These are phyloP conservation scores for Protodeltote pygarga DNA, from an alignment of 2,888 invertebrate species.

Conservation along the genomic window DNA sequence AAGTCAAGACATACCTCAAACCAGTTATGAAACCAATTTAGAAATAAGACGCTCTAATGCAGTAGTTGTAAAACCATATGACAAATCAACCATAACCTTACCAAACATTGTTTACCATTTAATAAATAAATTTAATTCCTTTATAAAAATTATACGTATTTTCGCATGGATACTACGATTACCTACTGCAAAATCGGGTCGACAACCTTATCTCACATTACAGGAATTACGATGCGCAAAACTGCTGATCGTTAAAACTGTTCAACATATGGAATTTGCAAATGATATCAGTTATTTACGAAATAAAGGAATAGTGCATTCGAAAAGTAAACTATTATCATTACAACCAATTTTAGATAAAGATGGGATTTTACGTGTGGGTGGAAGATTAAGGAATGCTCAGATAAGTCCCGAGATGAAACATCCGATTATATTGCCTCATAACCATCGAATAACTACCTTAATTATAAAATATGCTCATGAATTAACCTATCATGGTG, in stretches of 20 bases:
- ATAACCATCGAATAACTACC: neutral
- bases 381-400: neutral
- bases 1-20: neutral
- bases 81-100: no score
- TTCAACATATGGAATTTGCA: neutral
- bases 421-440: neutral
- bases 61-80: neutral
- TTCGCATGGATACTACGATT: conserved; percentile 1
- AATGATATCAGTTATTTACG: neutral
- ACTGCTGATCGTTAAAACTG: neutral
- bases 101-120: no score
- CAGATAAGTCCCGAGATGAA: no score
- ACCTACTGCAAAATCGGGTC: neutral
- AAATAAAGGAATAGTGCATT: neutral
- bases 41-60: neutral
- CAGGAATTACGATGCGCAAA: neutral
- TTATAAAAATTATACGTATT: neutral
- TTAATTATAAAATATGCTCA: neutral
- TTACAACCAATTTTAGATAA: neutral
- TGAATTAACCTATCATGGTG: neutral
- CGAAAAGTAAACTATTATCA: neutral
- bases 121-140: neutral
- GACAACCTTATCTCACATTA: neutral
- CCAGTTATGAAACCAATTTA: neutral
- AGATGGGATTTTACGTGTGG: no score